Percentiles rank a stretch among this genome's conserved stretches.
Evolutionary conservation across 1,140 invertebrate species (phyloP).

Genomic region (Schmidtea mediterranea): DNA sequence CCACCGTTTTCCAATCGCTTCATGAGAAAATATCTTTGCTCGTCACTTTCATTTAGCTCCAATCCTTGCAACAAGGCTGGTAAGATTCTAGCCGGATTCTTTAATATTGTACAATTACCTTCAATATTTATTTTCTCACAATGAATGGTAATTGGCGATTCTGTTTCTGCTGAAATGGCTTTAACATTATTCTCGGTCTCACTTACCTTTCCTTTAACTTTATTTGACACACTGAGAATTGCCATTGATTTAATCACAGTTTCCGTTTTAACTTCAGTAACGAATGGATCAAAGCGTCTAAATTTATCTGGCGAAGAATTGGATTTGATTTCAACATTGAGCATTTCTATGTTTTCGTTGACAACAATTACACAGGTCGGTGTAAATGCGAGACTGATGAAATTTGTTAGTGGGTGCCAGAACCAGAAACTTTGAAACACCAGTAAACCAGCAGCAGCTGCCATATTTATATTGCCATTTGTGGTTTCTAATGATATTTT

Average conservation of each 20-base stretch:
- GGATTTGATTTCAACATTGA: slow-evolving; percentile 65
- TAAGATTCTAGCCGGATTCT: too few relatives aligned
- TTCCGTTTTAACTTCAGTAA: slow-evolving; percentile 68
- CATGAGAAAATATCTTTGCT: too few relatives aligned
- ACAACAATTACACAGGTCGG: slow-evolving; percentile 80
- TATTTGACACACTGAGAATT: slow-evolving; percentile 75
- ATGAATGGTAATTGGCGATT: too few relatives aligned
- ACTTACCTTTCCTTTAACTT: slow-evolving; percentile 35
- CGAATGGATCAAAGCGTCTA: slow-evolving; percentile 59
- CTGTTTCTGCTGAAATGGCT: slow-evolving; percentile 20
- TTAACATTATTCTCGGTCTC: slow-evolving; percentile 46
- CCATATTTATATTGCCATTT: slow-evolving; percentile 85
- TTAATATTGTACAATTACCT: too few relatives aligned
- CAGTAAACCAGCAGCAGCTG: slow-evolving; percentile 81
- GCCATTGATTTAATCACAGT: slow-evolving; percentile 71
- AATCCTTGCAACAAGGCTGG: too few relatives aligned
- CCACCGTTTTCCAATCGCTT: too few relatives aligned
- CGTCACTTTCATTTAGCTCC: too few relatives aligned
- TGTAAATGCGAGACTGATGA: slow-evolving; percentile 71
- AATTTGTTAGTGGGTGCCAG: slow-evolving; percentile 92
- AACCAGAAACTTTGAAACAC: slow-evolving; percentile 99
- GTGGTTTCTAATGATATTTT: slow-evolving; percentile 76
- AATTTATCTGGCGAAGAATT: slow-evolving; percentile 74
- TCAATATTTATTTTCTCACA: too few relatives aligned
- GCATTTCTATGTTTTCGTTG: slow-evolving; percentile 83